These are phyloP conservation scores for Fratercula arctica DNA, from an alignment of 2,797 vertebrate species.

Conservation along the genomic window DNA sequence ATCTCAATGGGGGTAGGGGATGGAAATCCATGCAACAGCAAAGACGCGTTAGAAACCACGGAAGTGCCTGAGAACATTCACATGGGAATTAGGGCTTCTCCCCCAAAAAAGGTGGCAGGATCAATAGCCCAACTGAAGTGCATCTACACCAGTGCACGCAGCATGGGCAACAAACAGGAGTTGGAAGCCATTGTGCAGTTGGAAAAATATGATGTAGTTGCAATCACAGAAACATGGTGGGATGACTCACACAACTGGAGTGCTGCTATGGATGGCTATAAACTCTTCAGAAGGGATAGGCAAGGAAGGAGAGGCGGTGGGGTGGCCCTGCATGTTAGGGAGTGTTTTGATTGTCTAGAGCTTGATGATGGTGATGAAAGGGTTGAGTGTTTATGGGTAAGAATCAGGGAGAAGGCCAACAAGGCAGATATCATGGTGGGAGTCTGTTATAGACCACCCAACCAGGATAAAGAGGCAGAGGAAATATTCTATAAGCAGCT, in stretches of 20 bases:
- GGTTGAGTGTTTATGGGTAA: too few relatives aligned
- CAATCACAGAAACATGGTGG: background rate
- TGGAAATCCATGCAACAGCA: background rate
- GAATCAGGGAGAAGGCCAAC: too few relatives aligned
- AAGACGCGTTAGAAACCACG: background rate
- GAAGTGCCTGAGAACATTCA: background rate
- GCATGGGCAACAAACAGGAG: background rate
- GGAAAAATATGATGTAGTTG: background rate
- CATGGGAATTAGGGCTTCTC: background rate
- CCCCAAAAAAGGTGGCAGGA: background rate
- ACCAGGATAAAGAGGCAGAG: background rate
- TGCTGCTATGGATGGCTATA: background rate
- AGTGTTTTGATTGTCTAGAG: background rate
- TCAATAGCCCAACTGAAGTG: background rate
- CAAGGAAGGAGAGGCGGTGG: background rate
- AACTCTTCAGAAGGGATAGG: background rate
- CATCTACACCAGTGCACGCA: background rate
- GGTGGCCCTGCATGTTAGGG: background rate
- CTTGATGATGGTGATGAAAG: background rate
- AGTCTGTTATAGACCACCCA: too few relatives aligned
- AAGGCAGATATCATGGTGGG: too few relatives aligned
- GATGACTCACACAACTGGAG: background rate
- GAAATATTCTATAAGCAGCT: background rate
- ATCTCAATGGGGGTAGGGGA: background rate
- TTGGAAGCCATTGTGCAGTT: background rate